Conservation (phyloP, 2,113 vertebrate species). For the Atherinomorus stipes region DNA sequence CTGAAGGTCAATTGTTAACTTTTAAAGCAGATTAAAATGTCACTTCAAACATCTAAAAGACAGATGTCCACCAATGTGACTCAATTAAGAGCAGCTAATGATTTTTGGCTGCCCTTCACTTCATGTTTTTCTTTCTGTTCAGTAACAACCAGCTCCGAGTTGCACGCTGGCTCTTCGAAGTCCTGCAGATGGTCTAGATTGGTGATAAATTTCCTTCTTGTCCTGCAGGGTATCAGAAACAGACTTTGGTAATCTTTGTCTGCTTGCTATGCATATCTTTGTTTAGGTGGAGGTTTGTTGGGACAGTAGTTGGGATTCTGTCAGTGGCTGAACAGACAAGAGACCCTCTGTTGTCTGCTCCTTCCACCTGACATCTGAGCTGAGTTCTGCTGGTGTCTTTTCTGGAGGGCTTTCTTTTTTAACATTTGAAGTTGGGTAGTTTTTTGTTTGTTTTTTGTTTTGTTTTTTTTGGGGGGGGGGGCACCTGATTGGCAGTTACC, state of each 20-base stretch:
- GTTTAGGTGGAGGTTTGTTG: constrained; percentile 17
- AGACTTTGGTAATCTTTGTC: constrained; percentile 1
- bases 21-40: constrained; percentile 52
- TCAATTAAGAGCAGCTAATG: constrained; percentile 28
- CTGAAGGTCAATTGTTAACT: constrained; percentile 34
- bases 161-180: constrained; percentile 42
- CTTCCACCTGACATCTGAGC: no score
- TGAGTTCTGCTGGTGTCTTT: no score
- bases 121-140: constrained; percentile 37
- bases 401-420: no score
- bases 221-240: not conserved
- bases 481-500: no score
- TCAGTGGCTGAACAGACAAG: no score
- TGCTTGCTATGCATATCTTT: constrained; percentile 8
- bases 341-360: no score
- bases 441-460: no score
- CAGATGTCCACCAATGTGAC: constrained; percentile 28
- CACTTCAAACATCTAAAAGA: constrained; percentile 47
- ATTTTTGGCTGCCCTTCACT: constrained; percentile 24
- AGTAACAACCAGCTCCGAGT: constrained; percentile 8
- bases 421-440: no score
- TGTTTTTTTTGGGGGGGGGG: no score
- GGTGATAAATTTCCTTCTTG: not conserved
- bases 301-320: constrained; percentile 11
- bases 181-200: not conserved